Evolutionary conservation across 2,888 invertebrate species (phyloP).

Genomic region (Chouioia cunea): DNA sequence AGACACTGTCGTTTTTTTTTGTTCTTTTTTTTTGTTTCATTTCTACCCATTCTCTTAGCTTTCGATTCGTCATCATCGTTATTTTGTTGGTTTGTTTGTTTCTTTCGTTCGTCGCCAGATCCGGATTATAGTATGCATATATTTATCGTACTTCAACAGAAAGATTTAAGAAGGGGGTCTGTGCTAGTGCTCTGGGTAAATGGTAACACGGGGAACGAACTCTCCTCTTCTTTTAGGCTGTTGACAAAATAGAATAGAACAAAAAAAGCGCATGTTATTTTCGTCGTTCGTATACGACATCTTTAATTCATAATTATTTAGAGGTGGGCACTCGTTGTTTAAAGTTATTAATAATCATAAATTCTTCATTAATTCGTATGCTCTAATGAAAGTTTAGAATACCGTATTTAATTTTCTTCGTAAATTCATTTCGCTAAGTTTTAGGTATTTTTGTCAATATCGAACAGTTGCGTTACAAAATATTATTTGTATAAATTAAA

Average conservation of each 20-base stretch:
- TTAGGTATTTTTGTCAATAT: too few species aligned
- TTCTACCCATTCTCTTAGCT: not conserved
- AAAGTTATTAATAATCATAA: not conserved
- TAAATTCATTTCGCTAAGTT: too few species aligned
- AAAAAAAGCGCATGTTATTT: slow-evolving; percentile 57
- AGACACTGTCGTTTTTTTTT: slow-evolving; percentile 54
- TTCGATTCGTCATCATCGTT: not conserved
- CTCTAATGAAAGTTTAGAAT: too few species aligned
- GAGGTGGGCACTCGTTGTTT: not conserved
- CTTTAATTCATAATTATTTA: slow-evolving; percentile 4
- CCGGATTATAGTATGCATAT: slow-evolving; percentile 35
- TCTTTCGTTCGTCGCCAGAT: slow-evolving; percentile 15
- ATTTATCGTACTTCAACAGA: slow-evolving; percentile 44
- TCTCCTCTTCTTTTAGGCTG: slow-evolving; percentile 75
- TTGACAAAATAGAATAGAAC: slow-evolving; percentile 69
- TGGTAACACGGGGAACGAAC: slow-evolving; percentile 63
- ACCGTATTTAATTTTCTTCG: too few species aligned
- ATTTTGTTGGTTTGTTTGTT: slow-evolving; percentile 17
- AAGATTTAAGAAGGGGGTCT: slow-evolving; percentile 46
- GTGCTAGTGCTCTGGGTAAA: slow-evolving; percentile 63
- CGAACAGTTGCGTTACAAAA: too few species aligned
- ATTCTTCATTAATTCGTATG: too few species aligned
- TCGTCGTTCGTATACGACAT: slow-evolving; percentile 23
- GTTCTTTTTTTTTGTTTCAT: slow-evolving; percentile 4
- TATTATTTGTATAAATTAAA: too few species aligned